Evolutionary conservation across 2,797 vertebrate genomes (phyloP), one percentile per base, ranked within the genome.

Genomic region (Sebastes variabilis): DNA sequence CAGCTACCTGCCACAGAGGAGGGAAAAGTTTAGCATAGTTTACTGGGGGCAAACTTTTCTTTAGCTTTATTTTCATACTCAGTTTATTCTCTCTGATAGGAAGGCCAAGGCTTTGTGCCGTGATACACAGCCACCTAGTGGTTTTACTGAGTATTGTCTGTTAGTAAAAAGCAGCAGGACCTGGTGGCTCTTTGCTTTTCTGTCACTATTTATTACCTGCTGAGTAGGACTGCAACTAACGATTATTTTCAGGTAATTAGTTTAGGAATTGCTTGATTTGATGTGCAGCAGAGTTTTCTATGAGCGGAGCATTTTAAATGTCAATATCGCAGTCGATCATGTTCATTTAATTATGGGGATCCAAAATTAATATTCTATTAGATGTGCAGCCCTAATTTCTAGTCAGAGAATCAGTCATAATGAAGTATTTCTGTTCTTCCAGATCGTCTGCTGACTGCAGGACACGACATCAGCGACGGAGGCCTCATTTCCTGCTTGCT

Each of bases 391-490:
- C 38, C 38, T 42, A 42, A 42, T 46, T 66, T 49, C 11, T 16
- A 46, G 9, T 49, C 34, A 16, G 13, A 3, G 8, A 22, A 46
- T 60, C 25, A n/a, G 54, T 32, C 5, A 3, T 5, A 27, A 25
- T 54, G 14, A 7, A 4, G 10, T 10, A 25, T 70, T 66, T 14
- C 4, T 79, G 5, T 74, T 60, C 3, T 72, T 22, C 67, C 85
- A 99, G 98, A 97, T 49, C 77, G 52, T 29, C 84, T 94, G 36
- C 91, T 98, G 80, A 97, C 94, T 22, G 97, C 98, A 3, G 98
- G 98, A 25, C 98, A 99, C 14, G 98, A 99, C 76, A 93, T 99
- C 89, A 99, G 98, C 0, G 98, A 99, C 0, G 98, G 98, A 38
- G 98, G 98, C 4, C 95, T 98, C 10, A 86, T 98, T 88, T 95